These are phyloP conservation scores for Rafetus swinhoei DNA, from an alignment of 2,113 vertebrate species.

Conservation along the genomic window DNA sequence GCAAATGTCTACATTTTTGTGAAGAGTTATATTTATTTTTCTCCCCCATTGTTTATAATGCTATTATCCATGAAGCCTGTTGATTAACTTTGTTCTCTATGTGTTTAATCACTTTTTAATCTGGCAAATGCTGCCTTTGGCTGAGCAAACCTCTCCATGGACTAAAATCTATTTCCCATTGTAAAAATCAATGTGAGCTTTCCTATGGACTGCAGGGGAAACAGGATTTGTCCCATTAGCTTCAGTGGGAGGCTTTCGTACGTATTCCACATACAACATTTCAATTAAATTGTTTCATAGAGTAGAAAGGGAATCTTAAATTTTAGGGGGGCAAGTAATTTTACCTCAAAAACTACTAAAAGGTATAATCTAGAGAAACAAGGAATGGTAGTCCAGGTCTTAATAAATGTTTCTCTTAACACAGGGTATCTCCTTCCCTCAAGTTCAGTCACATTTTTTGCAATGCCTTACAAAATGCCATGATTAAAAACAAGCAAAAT, in stretches of 20 bases:
- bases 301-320: background rate
- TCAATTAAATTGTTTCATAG: background rate
- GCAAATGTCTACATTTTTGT: background rate
- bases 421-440: too few species aligned
- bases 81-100: background rate
- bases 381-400: too few species aligned
- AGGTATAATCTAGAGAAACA: too few species aligned
- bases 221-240: background rate
- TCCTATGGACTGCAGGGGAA: background rate
- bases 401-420: too few species aligned
- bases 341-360: background rate
- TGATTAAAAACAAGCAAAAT: too few species aligned
- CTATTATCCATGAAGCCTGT: background rate
- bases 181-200: background rate
- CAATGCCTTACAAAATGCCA: too few species aligned
- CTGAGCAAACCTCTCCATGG: background rate
- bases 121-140: background rate
- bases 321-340: background rate
- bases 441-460: too few species aligned
- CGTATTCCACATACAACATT: background rate
- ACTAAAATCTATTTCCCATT: background rate
- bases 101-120: background rate
- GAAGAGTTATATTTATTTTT: background rate
- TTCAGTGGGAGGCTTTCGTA: background rate
- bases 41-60: background rate